These are phyloP conservation scores for Gephyroberyx darwinii DNA, from an alignment of 2,797 vertebrate genomes.

Conservation along the genomic window DNA sequence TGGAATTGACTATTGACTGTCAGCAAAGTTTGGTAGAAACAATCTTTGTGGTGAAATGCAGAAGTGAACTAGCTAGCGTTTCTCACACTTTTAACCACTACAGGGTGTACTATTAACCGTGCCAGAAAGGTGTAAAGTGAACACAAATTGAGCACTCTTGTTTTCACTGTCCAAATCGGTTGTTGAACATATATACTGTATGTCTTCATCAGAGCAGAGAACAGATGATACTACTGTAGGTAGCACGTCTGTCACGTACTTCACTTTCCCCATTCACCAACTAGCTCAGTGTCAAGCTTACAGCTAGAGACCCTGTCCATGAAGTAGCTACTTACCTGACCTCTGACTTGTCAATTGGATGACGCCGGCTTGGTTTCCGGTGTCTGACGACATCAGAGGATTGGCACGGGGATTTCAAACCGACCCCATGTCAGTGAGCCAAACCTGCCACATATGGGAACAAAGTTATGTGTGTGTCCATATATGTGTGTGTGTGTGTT, in stretches of 20 bases:
- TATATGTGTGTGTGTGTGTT: background rate
- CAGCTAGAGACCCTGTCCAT: conserved; percentile 48
- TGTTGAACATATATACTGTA: too few species aligned
- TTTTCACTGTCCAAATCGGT: too few species aligned
- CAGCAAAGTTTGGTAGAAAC: background rate
- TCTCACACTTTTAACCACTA: background rate
- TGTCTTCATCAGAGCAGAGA: background rate
- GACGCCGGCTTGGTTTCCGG: conserved; percentile 70
- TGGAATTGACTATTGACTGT: background rate
- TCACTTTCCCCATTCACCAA: conserved; percentile 63
- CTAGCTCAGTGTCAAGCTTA: conserved; percentile 66
- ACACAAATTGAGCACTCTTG: too few species aligned
- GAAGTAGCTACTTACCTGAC: conserved; percentile 66
- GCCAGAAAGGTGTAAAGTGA: background rate
- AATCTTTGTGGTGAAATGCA: background rate
- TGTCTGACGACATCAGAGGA: conserved; percentile 73
- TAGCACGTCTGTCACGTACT: conserved; percentile 28
- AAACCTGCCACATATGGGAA: conserved; percentile 35
- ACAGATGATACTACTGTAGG: background rate
- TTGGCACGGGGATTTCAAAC: conserved; percentile 67
- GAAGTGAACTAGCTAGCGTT: background rate
- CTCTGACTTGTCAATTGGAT: conserved; percentile 77
- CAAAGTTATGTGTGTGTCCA: conserved; percentile 4
- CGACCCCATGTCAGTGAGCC: conserved; percentile 47
- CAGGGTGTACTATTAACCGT: background rate